Conservation (phyloP, 2,797 vertebrate species). For the Mormyrops boulengeri region DNA sequence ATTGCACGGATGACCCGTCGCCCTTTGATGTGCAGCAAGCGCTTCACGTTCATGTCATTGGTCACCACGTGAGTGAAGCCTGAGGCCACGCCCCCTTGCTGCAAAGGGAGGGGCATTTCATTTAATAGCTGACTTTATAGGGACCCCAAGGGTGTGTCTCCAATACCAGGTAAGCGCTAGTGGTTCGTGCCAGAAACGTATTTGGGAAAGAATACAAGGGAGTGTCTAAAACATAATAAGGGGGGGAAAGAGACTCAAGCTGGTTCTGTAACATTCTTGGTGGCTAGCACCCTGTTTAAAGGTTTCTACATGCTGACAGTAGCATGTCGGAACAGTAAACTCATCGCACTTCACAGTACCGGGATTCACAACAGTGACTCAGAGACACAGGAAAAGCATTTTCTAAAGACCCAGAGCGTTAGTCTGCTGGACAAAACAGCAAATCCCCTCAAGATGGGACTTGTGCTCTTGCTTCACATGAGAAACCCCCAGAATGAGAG, state of each 20-base stretch:
- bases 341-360: not conserved
- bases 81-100: constrained; percentile 61
- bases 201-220: not conserved
- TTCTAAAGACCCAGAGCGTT: not conserved
- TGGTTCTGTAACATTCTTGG: not conserved
- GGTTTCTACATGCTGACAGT: not conserved
- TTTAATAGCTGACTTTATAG: not conserved
- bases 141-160: not conserved
- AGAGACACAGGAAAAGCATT: not conserved
- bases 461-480: not conserved
- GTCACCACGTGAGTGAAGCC: constrained; percentile 53
- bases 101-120: not conserved
- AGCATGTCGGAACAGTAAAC: not conserved
- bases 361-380: not conserved
- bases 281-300: not conserved
- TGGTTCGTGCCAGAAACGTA: not conserved
- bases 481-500: not conserved
- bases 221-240: not conserved
- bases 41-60: constrained; percentile 36
- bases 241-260: not conserved
- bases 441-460: not conserved
- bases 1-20: constrained; percentile 45
- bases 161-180: not conserved
- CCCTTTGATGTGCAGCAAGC: constrained; percentile 58
- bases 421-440: not conserved